These are phyloP conservation scores for Salvelinus namaycush DNA, from an alignment of 2,113 vertebrate genomes.

Conservation along the genomic window DNA sequence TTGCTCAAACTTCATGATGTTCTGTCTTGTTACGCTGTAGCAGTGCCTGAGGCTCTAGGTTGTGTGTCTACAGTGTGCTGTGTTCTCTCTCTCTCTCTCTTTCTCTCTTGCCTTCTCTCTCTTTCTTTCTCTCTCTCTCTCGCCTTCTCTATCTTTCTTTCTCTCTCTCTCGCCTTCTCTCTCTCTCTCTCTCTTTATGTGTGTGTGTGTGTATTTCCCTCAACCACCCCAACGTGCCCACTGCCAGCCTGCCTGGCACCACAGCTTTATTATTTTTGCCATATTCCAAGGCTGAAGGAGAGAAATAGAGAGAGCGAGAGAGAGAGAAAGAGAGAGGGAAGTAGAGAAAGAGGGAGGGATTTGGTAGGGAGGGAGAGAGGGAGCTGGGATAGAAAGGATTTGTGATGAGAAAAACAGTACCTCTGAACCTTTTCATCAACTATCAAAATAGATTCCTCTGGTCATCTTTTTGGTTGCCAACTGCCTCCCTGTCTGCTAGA, in stretches of 20 bases:
- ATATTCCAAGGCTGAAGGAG: constrained; percentile 60
- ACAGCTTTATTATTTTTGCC: constrained; percentile 69
- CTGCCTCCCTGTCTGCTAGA: not conserved
- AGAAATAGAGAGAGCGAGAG: too few species aligned
- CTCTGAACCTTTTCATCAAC: not conserved
- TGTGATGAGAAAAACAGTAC: not conserved
- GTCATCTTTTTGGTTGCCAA: not conserved
- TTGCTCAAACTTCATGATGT: constrained; percentile 30
- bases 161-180: constrained; percentile 23
- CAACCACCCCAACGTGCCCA: constrained; percentile 56
- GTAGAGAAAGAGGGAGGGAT: too few species aligned
- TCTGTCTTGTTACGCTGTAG: constrained; percentile 31
- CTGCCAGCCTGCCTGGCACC: constrained; percentile 73
- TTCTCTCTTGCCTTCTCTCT: not conserved
- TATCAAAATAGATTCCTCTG: not conserved
- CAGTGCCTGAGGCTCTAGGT: constrained; percentile 9
- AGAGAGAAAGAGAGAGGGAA: too few species aligned
- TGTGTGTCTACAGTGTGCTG: constrained; percentile 21
- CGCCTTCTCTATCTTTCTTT: constrained; percentile 28
- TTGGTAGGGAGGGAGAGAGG: too few species aligned
- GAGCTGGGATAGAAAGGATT: not conserved
- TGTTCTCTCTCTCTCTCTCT: not conserved
- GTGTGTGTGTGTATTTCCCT: constrained; percentile 41
- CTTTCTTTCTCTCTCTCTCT: too few species aligned
- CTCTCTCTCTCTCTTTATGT: constrained; percentile 37